Evolutionary conservation across 2,113 vertebrate genomes (phyloP).

Genomic region (Cyprichromis sp.): DNA sequence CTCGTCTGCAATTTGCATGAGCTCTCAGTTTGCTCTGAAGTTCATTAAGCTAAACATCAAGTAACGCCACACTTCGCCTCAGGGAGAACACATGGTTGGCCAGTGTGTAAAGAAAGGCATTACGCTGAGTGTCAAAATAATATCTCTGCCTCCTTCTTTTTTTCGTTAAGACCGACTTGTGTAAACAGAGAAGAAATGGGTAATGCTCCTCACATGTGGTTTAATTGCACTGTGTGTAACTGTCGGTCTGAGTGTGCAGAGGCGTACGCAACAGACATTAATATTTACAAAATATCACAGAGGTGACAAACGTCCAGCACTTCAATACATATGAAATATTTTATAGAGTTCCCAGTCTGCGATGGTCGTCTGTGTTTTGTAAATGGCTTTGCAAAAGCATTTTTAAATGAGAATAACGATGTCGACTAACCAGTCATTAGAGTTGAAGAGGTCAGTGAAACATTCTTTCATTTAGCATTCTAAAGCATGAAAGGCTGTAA

Average conservation of each 20-base stretch:
- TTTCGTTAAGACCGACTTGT: conserved; percentile 54
- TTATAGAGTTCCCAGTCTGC: neutral
- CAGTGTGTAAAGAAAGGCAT: conserved; percentile 35
- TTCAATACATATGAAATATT: neutral
- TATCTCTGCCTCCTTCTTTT: conserved; percentile 54
- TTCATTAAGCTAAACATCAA: conserved; percentile 56
- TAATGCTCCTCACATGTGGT: conserved; percentile 70
- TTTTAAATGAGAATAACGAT: neutral
- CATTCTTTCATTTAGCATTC: neutral
- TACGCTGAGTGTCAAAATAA: conserved; percentile 62
- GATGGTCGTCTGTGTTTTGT: neutral
- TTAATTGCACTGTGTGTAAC: conserved; percentile 49
- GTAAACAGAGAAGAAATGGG: conserved; percentile 65
- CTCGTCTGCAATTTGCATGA: conserved; percentile 26
- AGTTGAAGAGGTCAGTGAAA: neutral
- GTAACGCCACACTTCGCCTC: conserved; percentile 46
- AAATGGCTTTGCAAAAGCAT: neutral
- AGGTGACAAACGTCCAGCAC: conserved; percentile 4
- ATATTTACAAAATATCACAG: conserved; percentile 34
- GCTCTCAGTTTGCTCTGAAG: conserved; percentile 44
- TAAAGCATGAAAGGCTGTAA: neutral
- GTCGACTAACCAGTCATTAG: neutral
- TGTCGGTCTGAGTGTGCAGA: neutral
- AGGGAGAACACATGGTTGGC: conserved; percentile 53
- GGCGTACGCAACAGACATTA: neutral